Percentiles rank a stretch among this genome's conserved stretches.
Evolutionary conservation across 2,113 vertebrate species (phyloP).

Genomic region (Scatophagus argus): DNA sequence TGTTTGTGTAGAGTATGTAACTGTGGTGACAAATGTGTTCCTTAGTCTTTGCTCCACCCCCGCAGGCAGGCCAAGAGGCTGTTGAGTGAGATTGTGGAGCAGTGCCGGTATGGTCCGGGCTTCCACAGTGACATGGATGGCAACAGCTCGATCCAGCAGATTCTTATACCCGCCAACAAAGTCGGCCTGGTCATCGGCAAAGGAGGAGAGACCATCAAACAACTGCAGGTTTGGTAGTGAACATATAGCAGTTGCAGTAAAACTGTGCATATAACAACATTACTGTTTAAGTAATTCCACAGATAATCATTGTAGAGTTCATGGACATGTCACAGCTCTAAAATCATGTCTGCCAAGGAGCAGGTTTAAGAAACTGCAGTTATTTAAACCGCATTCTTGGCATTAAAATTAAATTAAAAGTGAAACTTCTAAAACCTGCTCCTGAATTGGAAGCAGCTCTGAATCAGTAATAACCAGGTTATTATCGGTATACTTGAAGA

Average conservation of each 20-base stretch:
- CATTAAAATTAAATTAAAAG: neutral
- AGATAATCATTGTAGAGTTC: neutral
- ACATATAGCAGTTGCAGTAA: neutral
- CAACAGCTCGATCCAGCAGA: conserved; percentile 94
- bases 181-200: conserved; percentile 99
- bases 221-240: conserved; percentile 89
- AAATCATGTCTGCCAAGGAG: neutral
- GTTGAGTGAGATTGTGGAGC: conserved; percentile 96
- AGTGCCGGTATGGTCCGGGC: conserved; percentile 96
- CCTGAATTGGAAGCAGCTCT: neutral
- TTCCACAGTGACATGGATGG: conserved; percentile 93
- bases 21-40: conserved; percentile 30
- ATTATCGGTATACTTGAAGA: neutral
- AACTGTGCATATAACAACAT: neutral
- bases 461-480: no score
- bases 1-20: conserved; percentile 26
- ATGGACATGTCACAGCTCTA: neutral
- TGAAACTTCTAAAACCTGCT: neutral
- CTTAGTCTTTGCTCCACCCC: neutral
- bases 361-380: neutral
- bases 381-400: neutral
- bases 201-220: conserved; percentile 98
- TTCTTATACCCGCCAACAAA: conserved; percentile 97
- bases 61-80: conserved; percentile 95
- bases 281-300: neutral